Evolutionary conservation across 37 sponge, comb jelly and placozoan species (phyloP).

Genomic region (Aplysina aerophoba): DNA sequence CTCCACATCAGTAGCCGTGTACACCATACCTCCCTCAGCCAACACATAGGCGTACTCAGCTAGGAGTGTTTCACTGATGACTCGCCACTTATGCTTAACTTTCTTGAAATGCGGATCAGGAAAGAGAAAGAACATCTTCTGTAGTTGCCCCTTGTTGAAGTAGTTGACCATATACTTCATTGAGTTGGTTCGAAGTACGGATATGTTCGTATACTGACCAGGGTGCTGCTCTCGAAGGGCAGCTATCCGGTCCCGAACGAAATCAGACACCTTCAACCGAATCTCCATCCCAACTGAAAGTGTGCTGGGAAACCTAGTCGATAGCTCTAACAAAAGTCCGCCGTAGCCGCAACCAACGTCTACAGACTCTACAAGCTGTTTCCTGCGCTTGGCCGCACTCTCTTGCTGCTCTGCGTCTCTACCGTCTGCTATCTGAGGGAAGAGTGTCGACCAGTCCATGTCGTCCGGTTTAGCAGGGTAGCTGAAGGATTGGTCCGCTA

Average conservation of each 20-base stretch:
- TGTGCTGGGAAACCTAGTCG: constrained; percentile 79
- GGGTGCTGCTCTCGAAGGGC: constrained; percentile 83
- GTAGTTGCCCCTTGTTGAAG: constrained; percentile 89
- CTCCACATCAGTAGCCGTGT: constrained; percentile 95
- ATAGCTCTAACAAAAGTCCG: constrained; percentile 84
- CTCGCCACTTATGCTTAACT: constrained; percentile 96
- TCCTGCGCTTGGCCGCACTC: constrained; percentile 23
- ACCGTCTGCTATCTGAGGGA: constrained; percentile 45
- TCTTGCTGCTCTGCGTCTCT: background rate
- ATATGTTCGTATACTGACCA: constrained; percentile 76
- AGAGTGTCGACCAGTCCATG: constrained; percentile 85
- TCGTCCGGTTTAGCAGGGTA: constrained; percentile 81
- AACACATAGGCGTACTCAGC: constrained; percentile 96
- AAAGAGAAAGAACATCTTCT: constrained; percentile 94
- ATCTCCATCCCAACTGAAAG: constrained; percentile 94
- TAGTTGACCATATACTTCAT: constrained; percentile 98
- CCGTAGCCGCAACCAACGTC: constrained; percentile 99
- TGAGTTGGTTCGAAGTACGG: constrained; percentile 93
- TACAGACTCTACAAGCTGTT: constrained; percentile 73
- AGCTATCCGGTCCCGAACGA: constrained; percentile 90
- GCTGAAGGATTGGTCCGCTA: constrained; percentile 87
- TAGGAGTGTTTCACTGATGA: constrained; percentile 79
- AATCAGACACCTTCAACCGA: constrained; percentile 96
- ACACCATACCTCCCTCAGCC: constrained; percentile 82
- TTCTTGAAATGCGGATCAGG: constrained; percentile 99